Evolutionary conservation across 2,113 vertebrate genomes (phyloP), one percentile per base, ranked within the genome.

Genomic region (Myiozetetes cayanensis): DNA sequence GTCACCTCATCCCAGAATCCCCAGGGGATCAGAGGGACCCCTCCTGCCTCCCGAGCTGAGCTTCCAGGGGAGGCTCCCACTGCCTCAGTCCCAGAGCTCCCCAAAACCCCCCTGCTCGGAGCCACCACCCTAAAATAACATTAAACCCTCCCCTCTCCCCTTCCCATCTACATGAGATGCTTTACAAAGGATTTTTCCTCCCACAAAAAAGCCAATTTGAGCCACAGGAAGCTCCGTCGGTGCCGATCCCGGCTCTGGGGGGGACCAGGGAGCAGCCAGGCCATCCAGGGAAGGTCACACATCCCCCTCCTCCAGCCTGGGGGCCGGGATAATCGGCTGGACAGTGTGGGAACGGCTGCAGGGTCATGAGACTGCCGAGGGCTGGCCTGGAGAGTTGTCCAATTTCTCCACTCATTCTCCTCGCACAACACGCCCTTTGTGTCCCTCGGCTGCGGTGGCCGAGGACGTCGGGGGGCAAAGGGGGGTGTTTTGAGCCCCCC

Each of bases 381-480:
- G 92, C 72, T 71, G 67, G 88, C 80, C 61, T 4, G 78, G 56
- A 78, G 85, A 71, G 55, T 6, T 23, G 61, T 78, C 52, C 93
- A 74, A 49, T 58, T 62, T 37, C 12, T 75, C 93, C 44, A 35
- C 95, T 75, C 84, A 55, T 77, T 94, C 73, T 77, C 41, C 56
- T 55, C 39, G 3, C 94, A 96, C 96, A 97, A 95, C 78, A 47
- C 28, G 15, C n/a, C 96, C 90, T 97, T 96, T 97, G 95, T 96
- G 93, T 79, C 52, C 84, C 33, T 8, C 21, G 2, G 35, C 73
- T 17, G 43, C 7, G 1, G 79, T 3, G 43, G 37, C 73, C 2
- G 30, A 61, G 61, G 58, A 5, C 1, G 0, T 19, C 1, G 4
- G 50, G 85, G 94, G 93, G n/a, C 62, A 53, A 12, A 11, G 1